Conservation (phyloP, 2,797 vertebrate genomes). For the Cossypha caffra region DNA sequence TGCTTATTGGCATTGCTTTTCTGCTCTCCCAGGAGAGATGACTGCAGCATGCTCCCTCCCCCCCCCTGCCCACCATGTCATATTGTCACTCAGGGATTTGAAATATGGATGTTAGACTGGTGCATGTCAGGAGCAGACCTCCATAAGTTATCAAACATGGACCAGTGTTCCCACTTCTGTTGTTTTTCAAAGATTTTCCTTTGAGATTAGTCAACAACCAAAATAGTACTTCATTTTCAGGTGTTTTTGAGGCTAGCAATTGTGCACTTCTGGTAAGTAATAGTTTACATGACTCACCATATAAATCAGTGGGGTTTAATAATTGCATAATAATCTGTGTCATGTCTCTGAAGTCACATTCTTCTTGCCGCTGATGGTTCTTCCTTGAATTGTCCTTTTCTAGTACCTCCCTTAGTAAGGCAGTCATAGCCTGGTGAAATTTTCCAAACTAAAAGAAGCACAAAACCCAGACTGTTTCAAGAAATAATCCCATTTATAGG, state of each 20-base stretch:
- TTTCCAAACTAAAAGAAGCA: background rate
- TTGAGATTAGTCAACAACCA: background rate
- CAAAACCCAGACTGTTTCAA: background rate
- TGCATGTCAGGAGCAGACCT: background rate
- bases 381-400: background rate
- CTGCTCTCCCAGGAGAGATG: background rate
- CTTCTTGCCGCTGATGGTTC: background rate
- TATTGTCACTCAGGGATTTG: background rate
- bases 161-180: background rate
- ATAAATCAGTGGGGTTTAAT: background rate
- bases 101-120: background rate
- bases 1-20: background rate
- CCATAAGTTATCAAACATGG: background rate
- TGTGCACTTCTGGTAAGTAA: background rate
- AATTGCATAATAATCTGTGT: background rate
- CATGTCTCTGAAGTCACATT: background rate
- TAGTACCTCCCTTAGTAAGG: background rate
- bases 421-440: background rate
- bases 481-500: background rate
- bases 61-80: fast-evolving
- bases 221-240: background rate
- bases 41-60: background rate
- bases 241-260: background rate
- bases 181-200: background rate
- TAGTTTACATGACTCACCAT: background rate